These are phyloP conservation scores for Hippocampus kuda DNA, from an alignment of 2,797 vertebrate genomes.

Conservation along the genomic window DNA sequence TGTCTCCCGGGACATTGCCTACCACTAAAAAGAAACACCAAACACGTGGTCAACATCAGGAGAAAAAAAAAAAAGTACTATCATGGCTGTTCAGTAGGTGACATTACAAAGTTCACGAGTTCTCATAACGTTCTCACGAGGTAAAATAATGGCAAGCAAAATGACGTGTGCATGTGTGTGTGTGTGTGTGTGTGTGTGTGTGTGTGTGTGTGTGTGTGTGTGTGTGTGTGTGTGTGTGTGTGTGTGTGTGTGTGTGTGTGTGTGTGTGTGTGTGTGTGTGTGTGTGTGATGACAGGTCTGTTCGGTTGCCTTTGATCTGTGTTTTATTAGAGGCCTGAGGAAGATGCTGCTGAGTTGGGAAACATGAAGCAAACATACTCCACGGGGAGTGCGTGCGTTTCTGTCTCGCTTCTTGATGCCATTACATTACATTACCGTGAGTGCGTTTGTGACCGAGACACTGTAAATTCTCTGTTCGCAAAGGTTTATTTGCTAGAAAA, in stretches of 20 bases:
- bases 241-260: constrained; percentile 26
- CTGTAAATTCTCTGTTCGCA: constrained; percentile 23
- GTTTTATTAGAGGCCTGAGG: constrained; percentile 64
- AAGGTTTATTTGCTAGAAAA: constrained; percentile 27
- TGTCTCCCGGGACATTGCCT: constrained; percentile 7
- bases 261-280: constrained; percentile 20
- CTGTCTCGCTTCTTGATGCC: constrained; percentile 16
- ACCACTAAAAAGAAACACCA: background rate
- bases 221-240: too few species aligned
- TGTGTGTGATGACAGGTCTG: constrained; percentile 49
- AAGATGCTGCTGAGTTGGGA: constrained; percentile 60
- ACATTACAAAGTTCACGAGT: background rate
- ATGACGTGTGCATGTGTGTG: constrained; percentile 22
- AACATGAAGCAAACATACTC: constrained; percentile 54
- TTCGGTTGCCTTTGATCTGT: constrained; percentile 56
- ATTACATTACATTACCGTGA: constrained; percentile 5
- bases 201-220: constrained; percentile 22
- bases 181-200: constrained; percentile 22
- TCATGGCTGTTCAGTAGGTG: background rate
- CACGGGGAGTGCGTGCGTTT: constrained; percentile 35
- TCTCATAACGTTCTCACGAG: constrained; percentile 25
- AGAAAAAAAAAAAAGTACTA: background rate
- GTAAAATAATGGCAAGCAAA: constrained; percentile 20
- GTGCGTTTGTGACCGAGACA: constrained; percentile 6
- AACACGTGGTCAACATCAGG: background rate